Evolutionary conservation across 2,888 invertebrate species (phyloP).

Genomic region (Rhodophaea formosa): DNA sequence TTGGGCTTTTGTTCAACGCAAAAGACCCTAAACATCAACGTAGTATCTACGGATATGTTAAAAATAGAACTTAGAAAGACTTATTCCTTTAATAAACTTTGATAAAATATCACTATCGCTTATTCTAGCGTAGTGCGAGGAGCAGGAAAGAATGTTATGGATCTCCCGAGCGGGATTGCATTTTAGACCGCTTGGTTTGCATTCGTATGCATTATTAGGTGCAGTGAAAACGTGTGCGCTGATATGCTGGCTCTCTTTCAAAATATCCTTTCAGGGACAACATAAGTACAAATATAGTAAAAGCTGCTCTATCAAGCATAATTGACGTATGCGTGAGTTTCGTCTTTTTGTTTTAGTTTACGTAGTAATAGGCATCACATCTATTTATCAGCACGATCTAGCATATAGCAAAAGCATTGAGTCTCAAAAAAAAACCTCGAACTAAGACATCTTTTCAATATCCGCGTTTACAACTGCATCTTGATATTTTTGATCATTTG

Average conservation of each 20-base stretch:
- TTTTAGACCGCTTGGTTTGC: not conserved
- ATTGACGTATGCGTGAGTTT: too few relatives aligned
- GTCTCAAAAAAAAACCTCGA: too few relatives aligned
- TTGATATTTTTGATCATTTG: too few relatives aligned
- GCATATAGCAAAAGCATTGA: too few relatives aligned
- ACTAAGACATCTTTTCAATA: too few relatives aligned
- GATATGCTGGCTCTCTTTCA: not conserved
- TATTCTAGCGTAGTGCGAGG: conserved; percentile 3
- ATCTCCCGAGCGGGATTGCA: not conserved
- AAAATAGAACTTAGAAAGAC: not conserved
- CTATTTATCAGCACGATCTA: too few relatives aligned
- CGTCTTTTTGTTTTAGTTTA: too few relatives aligned
- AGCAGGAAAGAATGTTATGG: conserved; percentile 9
- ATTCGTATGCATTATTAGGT: not conserved
- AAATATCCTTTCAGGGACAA: not conserved
- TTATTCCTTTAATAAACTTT: conserved; percentile 8
- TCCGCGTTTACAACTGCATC: too few relatives aligned
- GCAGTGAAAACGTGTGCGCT: not conserved
- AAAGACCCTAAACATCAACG: not conserved
- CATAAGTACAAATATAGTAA: too few relatives aligned
- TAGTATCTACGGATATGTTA: not conserved
- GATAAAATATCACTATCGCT: conserved; percentile 12
- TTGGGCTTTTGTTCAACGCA: too few relatives aligned
- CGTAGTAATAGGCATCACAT: too few relatives aligned
- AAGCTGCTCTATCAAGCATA: too few relatives aligned